phyloP scores from a whole-genome alignment of 2,888 invertebrate genomes.

The Dichetophora obliterata region DNA sequence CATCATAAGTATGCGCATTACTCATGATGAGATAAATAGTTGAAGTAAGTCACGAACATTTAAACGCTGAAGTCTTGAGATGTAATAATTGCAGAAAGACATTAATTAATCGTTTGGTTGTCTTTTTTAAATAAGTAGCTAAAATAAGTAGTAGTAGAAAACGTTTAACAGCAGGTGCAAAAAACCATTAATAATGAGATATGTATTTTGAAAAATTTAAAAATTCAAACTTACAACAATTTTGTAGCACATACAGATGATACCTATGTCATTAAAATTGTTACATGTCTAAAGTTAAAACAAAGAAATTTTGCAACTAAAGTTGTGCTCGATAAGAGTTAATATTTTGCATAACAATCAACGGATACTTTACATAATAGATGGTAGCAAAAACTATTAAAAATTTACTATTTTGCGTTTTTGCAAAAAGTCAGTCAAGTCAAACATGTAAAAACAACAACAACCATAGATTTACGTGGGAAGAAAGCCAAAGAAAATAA shows the following conservation, averaged over 20 bases:
- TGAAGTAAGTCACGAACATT: conserved; percentile 61
- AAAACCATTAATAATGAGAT: no score
- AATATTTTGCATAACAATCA: conserved; percentile 16
- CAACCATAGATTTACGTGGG: conserved; percentile 30
- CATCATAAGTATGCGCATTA: not conserved
- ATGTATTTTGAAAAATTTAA: no score
- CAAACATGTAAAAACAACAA: not conserved
- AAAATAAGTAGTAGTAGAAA: no score
- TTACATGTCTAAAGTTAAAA: no score
- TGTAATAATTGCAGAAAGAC: no score
- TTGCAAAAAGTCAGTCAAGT: not conserved
- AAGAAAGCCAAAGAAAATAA: conserved; percentile 29
- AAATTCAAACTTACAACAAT: no score
- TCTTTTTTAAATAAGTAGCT: no score
- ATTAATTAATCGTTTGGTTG: no score
- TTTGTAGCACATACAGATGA: no score
- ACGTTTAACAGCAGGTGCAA: no score
- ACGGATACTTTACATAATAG: conserved; percentile 8
- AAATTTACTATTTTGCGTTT: conserved; percentile 9
- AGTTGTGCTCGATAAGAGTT: not conserved
- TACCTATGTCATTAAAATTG: no score
- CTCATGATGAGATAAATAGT: conserved; percentile 27
- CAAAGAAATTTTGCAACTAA: not conserved
- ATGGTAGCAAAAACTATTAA: conserved; percentile 5
- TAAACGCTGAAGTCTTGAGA: not conserved